Evolutionary conservation across 1,140 invertebrate genomes (phyloP).

Genomic region (Chironomus tepperi): DNA sequence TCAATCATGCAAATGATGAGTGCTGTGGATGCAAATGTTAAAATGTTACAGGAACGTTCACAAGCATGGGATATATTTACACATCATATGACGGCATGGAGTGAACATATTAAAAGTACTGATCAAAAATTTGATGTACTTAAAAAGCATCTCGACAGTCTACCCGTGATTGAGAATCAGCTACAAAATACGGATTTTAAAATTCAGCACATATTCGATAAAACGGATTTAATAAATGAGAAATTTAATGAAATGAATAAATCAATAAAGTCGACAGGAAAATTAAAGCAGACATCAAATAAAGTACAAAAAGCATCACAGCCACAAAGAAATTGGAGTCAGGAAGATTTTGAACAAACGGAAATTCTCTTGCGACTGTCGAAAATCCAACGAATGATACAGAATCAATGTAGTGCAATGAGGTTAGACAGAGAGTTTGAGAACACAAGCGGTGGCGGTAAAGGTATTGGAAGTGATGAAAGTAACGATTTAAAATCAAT

Average conservation of each 20-base stretch:
- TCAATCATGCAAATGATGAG: constrained; percentile 34
- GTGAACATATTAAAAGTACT: constrained; percentile 27
- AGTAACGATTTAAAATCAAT: not conserved
- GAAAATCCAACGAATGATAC: constrained; percentile 3
- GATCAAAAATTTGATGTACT: constrained; percentile 31
- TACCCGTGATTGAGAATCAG: constrained; percentile 28
- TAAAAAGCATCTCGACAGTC: constrained; percentile 28
- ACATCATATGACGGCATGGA: constrained; percentile 30
- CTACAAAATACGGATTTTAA: constrained; percentile 31
- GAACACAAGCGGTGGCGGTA: not conserved
- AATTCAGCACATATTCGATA: constrained; percentile 32
- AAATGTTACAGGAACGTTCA: constrained; percentile 30
- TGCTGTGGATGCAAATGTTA: constrained; percentile 39
- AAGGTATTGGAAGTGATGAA: not conserved
- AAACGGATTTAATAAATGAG: constrained; percentile 26
- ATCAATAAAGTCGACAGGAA: not conserved
- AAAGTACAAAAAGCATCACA: not conserved
- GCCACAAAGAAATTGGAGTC: not conserved
- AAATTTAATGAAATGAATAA: constrained; percentile 20
- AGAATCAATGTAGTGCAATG: not conserved
- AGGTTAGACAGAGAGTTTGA: not conserved
- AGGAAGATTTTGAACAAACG: constrained; percentile 1
- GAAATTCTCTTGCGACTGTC: not conserved
- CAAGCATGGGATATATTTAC: constrained; percentile 29
- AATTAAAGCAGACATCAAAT: not conserved